Conservation (phyloP, 2,888 invertebrate genomes). For the Chalcosyrphus nemorum region DNA sequence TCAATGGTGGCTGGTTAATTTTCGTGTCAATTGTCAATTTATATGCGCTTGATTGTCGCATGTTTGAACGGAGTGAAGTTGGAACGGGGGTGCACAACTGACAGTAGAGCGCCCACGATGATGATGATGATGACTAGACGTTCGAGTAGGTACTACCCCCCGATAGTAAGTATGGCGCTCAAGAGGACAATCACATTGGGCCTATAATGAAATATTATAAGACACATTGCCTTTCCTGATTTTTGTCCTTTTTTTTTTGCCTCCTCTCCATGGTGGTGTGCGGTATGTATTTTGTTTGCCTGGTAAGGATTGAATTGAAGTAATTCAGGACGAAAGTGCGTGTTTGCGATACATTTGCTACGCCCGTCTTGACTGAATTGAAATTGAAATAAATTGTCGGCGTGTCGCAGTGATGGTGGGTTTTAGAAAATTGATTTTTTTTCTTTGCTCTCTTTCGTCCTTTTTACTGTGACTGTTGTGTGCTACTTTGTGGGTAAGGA, state of each 20-base stretch:
- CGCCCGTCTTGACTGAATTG: slow-evolving; percentile 52
- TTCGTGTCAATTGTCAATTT: slow-evolving; percentile 73
- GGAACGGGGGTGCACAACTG: not conserved
- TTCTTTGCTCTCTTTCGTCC: not conserved
- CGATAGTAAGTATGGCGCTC: not conserved
- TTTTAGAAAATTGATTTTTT: slow-evolving; percentile 63
- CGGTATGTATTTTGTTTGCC: slow-evolving; percentile 22
- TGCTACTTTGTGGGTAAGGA: not conserved
- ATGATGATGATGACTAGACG: too few relatives aligned
- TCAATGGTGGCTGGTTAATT: slow-evolving; percentile 69
- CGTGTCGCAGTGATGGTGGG: slow-evolving; percentile 33
- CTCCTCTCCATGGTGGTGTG: not conserved
- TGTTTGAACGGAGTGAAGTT: slow-evolving; percentile 50
- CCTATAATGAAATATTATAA: slow-evolving; percentile 65
- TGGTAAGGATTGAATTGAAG: slow-evolving; percentile 56
- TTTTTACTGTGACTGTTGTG: too few relatives aligned
- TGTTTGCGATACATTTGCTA: slow-evolving; percentile 67
- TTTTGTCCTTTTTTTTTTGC: slow-evolving; percentile 45
- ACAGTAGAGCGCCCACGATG: too few relatives aligned
- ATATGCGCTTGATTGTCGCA: slow-evolving; percentile 71
- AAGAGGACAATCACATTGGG: slow-evolving; percentile 63
- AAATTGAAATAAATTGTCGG: slow-evolving; percentile 69
- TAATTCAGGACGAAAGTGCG: slow-evolving; percentile 68
- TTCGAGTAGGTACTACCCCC: not conserved
- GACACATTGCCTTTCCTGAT: slow-evolving; percentile 62